These are phyloP conservation scores for Yponomeuta cagnagella DNA, from an alignment of 2,888 invertebrate genomes.

Conservation along the genomic window DNA sequence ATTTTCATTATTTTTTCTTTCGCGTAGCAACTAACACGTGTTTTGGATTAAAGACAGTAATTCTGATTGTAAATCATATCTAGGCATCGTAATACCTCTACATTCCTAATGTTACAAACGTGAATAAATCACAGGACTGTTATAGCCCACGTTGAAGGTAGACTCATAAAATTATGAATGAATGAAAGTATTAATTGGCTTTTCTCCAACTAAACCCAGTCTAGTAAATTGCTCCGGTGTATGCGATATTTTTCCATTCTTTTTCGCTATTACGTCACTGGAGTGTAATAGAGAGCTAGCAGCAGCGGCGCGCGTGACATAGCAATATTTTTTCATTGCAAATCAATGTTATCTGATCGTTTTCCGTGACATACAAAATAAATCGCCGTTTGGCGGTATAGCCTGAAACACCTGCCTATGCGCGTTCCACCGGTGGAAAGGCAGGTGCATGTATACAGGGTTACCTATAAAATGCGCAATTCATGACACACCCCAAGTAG, in stretches of 20 bases:
- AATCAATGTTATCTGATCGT: slow-evolving; percentile 54
- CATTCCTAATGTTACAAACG: background rate
- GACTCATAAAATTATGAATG: slow-evolving; percentile 9
- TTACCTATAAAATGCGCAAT: too few relatives aligned
- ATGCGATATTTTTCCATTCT: slow-evolving; percentile 5
- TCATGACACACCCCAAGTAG: too few relatives aligned
- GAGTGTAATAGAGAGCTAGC: slow-evolving; percentile 16
- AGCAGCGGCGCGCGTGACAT: slow-evolving; percentile 48
- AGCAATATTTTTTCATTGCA: slow-evolving; percentile 58
- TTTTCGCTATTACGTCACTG: background rate
- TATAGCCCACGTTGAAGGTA: background rate
- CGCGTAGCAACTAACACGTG: background rate
- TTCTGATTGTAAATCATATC: background rate
- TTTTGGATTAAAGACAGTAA: background rate
- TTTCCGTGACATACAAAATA: slow-evolving; percentile 51
- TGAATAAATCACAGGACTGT: background rate
- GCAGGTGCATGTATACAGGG: too few relatives aligned
- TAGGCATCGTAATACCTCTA: background rate
- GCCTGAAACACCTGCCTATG: background rate
- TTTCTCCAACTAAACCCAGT: slow-evolving; percentile 9
- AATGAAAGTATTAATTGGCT: slow-evolving; percentile 10
- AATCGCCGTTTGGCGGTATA: slow-evolving; percentile 38
- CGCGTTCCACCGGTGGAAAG: too few relatives aligned
- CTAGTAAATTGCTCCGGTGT: background rate
- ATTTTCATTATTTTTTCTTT: background rate